Base-by-base conservation (phyloP, 2,797 vertebrate species). In the Acipenser transmontanus region DNA sequence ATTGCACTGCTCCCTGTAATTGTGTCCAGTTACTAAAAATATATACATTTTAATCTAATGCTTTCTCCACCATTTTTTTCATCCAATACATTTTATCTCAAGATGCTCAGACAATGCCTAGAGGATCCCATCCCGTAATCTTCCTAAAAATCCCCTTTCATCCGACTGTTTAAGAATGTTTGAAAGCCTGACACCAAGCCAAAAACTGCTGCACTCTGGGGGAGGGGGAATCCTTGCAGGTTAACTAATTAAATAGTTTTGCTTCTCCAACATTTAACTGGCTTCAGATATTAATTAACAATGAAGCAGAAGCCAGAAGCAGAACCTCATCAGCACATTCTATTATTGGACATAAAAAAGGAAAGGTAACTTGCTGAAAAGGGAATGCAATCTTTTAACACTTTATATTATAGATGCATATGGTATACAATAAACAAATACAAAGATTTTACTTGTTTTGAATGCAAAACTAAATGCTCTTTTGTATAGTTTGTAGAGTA, bases 121-220 rank as follows among this genome's bases (percentile, higher is more conserved):
- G 93, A 96, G 93, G 92, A 91, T 93, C 92, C 90, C 89, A 67
- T 90, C 87, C 87, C 93, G 92, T 97, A 98, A 98, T 98, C 96
- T 97, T 92, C 92, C 95, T 93, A 95, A 95, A 89, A 97, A 95
- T 94, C 94, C 95, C 92, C 91, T 97, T 99, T 97, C 95, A 99
- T 97, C 93, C 90, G 85, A 95, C 95, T 96, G 95, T 96, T 96
- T 92, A 94, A 95, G 94, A 93, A 94, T 91, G 94, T 94, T 91
- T 96, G 94, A 96, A 98, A 97, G 91, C 89, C 91, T 93, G 94
- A 94, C 92, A 92, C 92, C 85, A 88, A 91, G 88, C 88, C 82
- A 89, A 34, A 34, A 75, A 89, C 87, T 81, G 78, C 81, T 76
- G 90, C 92, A 92, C 89, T 92, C 86, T 90, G 91, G 94, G 91